A percentile compares a stretch with the other conserved stretches of the same genome.
phyloP scores from a whole-genome alignment of 2,888 invertebrate species.

The Auanema freiburgensis region DNA sequence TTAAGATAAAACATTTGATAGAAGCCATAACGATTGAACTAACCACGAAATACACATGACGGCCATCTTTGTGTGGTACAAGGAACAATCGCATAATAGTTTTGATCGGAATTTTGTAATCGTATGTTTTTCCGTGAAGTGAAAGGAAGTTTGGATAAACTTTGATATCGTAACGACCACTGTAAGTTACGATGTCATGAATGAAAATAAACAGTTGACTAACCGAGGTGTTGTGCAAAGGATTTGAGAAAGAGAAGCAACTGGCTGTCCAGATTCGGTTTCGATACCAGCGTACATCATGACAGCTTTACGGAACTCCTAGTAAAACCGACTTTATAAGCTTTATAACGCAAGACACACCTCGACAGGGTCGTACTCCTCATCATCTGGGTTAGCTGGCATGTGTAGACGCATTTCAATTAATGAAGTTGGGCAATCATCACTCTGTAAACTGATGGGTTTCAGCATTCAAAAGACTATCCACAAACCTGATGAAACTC shows the following conservation, averaged over 20 bases:
- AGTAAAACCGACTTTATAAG: slow-evolving; percentile 15
- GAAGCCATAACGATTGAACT: slow-evolving; percentile 50
- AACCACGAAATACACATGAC: slow-evolving; percentile 97
- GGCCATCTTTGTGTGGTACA: slow-evolving; percentile 92
- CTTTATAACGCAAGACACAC: background rate
- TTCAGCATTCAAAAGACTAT: background rate
- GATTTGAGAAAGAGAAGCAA: slow-evolving; percentile 92
- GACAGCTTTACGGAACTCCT: slow-evolving; percentile 94
- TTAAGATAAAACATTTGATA: slow-evolving; percentile 46
- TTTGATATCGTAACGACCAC: slow-evolving; percentile 94
- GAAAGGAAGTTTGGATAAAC: slow-evolving; percentile 88
- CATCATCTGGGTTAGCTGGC: slow-evolving; percentile 77
- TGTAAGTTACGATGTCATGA: slow-evolving; percentile 68
- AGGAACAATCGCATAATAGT: slow-evolving; percentile 91
- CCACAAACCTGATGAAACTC: slow-evolving; percentile 73
- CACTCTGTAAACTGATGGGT: slow-evolving; percentile 71
- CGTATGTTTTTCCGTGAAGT: slow-evolving; percentile 95
- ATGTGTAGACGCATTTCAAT: slow-evolving; percentile 98
- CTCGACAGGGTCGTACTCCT: slow-evolving; percentile 83
- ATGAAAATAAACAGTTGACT: background rate
- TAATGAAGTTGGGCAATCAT: slow-evolving; percentile 92
- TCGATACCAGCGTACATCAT: slow-evolving; percentile 96
- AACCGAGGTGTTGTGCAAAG: slow-evolving; percentile 97
- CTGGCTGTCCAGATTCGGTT: slow-evolving; percentile 86
- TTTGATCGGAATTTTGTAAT: slow-evolving; percentile 98